Evolutionary conservation across 2,888 invertebrate genomes (phyloP).

Genomic region (Bugula neritina): DNA sequence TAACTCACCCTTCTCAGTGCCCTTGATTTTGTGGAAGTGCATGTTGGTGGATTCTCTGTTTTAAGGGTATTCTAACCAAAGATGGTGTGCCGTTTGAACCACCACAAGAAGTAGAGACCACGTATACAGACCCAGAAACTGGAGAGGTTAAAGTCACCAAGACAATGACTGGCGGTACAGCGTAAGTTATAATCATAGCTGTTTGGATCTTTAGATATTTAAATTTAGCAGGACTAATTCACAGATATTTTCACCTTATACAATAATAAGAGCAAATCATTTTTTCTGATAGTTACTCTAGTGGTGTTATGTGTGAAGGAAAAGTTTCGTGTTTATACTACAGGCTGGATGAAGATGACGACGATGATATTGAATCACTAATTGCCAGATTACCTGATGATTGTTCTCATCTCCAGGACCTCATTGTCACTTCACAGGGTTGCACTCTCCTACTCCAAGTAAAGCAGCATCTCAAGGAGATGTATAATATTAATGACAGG

Average conservation of each 20-base stretch:
- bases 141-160: conserved; percentile 8
- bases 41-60: too few species aligned
- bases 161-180: background rate
- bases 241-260: too few species aligned
- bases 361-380: conserved; percentile 77
- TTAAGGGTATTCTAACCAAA: conserved; percentile 23
- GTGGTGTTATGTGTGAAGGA: too few species aligned
- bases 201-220: too few species aligned
- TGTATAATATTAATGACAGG: conserved; percentile 86
- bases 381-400: conserved; percentile 67
- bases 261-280: too few species aligned
- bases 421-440: conserved; percentile 87
- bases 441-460: conserved; percentile 86
- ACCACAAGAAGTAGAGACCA: conserved; percentile 29
- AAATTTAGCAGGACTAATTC: too few species aligned
- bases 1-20: too few species aligned
- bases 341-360: conserved; percentile 63
- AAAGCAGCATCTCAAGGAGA: conserved; percentile 91
- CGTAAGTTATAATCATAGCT: too few species aligned
- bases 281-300: too few species aligned
- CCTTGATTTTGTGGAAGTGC: too few species aligned
- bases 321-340: too few species aligned
- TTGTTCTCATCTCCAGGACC: conserved; percentile 73
- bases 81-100: conserved; percentile 23
- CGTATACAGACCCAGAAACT: conserved; percentile 16